phyloP scores from a whole-genome alignment of 2,888 invertebrate species.

The Zygothrica quintamaculata region DNA sequence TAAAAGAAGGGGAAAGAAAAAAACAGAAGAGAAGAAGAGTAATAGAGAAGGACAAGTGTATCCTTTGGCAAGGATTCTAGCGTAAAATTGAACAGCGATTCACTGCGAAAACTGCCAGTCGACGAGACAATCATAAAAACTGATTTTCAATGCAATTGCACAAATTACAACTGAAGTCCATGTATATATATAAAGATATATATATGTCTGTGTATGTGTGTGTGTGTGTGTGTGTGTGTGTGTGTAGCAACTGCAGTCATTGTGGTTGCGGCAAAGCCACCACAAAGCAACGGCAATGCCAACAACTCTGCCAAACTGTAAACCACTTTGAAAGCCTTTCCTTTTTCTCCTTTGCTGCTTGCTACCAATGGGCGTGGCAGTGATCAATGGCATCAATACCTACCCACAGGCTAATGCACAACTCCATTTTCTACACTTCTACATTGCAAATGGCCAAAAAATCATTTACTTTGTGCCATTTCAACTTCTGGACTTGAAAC shows the following conservation, averaged over 20 bases:
- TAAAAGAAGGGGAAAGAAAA: background rate
- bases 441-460: background rate
- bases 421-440: background rate
- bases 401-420: background rate
- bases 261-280: conserved; percentile 58
- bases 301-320: conserved; percentile 22
- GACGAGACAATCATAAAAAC: conserved; percentile 17
- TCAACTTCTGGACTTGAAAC: too few relatives aligned
- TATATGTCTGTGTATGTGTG: conserved; percentile 1
- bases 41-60: background rate
- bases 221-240: conserved; percentile 1
- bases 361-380: background rate
- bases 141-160: conserved; percentile 26
- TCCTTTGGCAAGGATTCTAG: conserved; percentile 1
- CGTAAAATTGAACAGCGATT: background rate
- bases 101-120: background rate
- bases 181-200: too few relatives aligned
- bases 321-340: conserved; percentile 22
- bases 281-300: conserved; percentile 44
- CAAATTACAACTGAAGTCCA: conserved; percentile 14
- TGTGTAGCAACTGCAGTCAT: conserved; percentile 49
- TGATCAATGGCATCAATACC: background rate
- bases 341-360: conserved; percentile 5
- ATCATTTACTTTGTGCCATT: too few relatives aligned
- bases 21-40: conserved; percentile 7